Evolutionary conservation across 2,888 invertebrate species (phyloP).

Genomic region (Clunio marinus): DNA sequence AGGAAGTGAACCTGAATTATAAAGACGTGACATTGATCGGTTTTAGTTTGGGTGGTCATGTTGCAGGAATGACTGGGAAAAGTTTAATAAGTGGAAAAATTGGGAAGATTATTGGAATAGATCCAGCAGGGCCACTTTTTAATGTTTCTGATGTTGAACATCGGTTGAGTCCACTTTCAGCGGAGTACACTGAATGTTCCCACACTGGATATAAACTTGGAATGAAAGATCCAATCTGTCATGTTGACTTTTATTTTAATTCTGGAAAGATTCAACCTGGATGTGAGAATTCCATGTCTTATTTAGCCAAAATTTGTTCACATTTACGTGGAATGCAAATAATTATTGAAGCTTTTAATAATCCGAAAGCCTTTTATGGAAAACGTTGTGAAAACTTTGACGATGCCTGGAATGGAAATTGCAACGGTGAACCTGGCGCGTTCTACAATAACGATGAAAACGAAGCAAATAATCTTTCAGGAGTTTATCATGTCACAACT

Average conservation of each 20-base stretch:
- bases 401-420: neutral
- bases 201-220: slow-evolving; percentile 20
- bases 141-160: neutral
- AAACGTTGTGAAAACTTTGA: neutral
- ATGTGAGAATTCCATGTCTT: neutral
- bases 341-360: neutral
- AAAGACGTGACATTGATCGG: neutral
- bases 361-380: slow-evolving; percentile 21
- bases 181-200: neutral
- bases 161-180: neutral
- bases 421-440: neutral
- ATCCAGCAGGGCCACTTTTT: slow-evolving; percentile 25
- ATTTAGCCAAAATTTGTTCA: neutral
- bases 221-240: neutral
- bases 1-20: neutral
- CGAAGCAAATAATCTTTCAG: neutral
- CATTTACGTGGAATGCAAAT: neutral
- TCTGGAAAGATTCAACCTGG: neutral
- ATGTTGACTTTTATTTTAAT: neutral
- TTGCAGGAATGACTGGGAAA: neutral
- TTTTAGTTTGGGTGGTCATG: slow-evolving; percentile 12
- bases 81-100: neutral
- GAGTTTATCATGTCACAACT: neutral
- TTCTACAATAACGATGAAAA: neutral
- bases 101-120: slow-evolving; percentile 13